These are phyloP conservation scores for Pachypanchax playfairii DNA, from an alignment of 2,113 vertebrate species.

Conservation along the genomic window DNA sequence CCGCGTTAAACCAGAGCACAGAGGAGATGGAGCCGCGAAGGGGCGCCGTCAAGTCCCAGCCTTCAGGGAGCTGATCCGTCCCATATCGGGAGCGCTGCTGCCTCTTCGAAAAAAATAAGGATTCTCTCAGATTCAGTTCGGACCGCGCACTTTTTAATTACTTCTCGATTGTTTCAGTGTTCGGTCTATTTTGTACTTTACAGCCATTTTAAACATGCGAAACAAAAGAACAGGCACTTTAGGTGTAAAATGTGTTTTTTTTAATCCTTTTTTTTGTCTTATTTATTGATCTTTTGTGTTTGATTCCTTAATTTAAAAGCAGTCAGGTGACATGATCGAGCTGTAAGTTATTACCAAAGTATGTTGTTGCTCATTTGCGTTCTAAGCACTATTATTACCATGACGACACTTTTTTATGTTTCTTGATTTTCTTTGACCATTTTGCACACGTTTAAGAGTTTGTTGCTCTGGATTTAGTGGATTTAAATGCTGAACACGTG, in stretches of 20 bases:
- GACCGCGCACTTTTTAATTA: slow-evolving; percentile 74
- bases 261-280: slow-evolving; percentile 76
- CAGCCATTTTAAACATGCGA: slow-evolving; percentile 73
- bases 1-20: slow-evolving; percentile 90
- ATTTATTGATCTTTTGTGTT: slow-evolving; percentile 66
- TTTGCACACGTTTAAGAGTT: slow-evolving; percentile 92
- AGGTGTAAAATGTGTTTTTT: slow-evolving; percentile 72
- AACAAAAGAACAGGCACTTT: slow-evolving; percentile 82
- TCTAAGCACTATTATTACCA: slow-evolving; percentile 82
- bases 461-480: too few relatives aligned
- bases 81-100: slow-evolving; percentile 45
- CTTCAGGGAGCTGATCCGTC: slow-evolving; percentile 93
- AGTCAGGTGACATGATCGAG: slow-evolving; percentile 38
- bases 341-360: slow-evolving; percentile 85
- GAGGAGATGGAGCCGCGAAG: slow-evolving; percentile 85
- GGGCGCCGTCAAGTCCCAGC: slow-evolving; percentile 83
- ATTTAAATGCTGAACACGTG: slow-evolving; percentile 86
- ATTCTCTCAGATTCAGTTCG: slow-evolving; percentile 78
- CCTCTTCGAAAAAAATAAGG: slow-evolving; percentile 75
- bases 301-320: slow-evolving; percentile 45
- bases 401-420: slow-evolving; percentile 64
- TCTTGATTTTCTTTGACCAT: slow-evolving; percentile 85
- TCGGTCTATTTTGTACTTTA: slow-evolving; percentile 51
- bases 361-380: slow-evolving; percentile 79
- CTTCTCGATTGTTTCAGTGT: slow-evolving; percentile 58